Evolutionary conservation across 2,113 vertebrate genomes (phyloP).

Genomic region (Phoxinus phoxinus): DNA sequence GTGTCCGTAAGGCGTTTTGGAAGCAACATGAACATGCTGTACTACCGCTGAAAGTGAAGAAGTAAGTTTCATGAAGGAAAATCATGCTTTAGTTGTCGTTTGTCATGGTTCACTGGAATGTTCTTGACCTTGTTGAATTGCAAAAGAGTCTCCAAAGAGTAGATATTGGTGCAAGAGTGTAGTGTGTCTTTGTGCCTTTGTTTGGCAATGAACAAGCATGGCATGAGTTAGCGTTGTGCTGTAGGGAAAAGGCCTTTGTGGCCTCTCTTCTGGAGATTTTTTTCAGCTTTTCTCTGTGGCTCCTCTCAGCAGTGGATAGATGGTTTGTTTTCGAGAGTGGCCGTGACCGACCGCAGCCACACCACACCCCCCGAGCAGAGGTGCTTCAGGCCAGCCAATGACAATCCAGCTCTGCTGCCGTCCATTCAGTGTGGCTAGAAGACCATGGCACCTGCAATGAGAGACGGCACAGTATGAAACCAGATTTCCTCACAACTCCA

Average conservation of each 20-base stretch:
- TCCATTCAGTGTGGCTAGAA: conserved; percentile 21
- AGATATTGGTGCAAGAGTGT: conserved; percentile 13
- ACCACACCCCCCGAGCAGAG: conserved; percentile 5
- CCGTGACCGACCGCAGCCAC: conserved; percentile 11
- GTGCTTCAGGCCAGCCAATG: conserved; percentile 9
- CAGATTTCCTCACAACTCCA: neutral
- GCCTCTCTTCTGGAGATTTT: neutral
- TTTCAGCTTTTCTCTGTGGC: neutral
- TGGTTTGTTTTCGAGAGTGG: conserved; percentile 33
- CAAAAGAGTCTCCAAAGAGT: conserved; percentile 5
- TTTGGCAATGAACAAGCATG: conserved; percentile 42
- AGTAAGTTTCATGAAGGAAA: neutral
- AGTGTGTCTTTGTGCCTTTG: conserved; percentile 19
- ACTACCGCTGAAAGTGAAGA: conserved; percentile 6
- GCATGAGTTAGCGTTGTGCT: conserved; percentile 21
- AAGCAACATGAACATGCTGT: conserved; percentile 10
- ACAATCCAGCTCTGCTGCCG: conserved; percentile 12
- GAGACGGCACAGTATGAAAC: conserved; percentile 3
- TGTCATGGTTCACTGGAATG: neutral
- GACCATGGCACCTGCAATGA: conserved; percentile 40
- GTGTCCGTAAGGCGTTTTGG: neutral
- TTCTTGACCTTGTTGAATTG: neutral
- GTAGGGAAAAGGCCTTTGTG: conserved; percentile 12
- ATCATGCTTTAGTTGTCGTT: neutral
- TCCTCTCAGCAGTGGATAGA: conserved; percentile 16